Percentiles rank a stretch among this genome's conserved stretches.
These are phyloP conservation scores for Pemphigus obesinymphae DNA, from an alignment of 1,140 invertebrate genomes.

Conservation along the genomic window DNA sequence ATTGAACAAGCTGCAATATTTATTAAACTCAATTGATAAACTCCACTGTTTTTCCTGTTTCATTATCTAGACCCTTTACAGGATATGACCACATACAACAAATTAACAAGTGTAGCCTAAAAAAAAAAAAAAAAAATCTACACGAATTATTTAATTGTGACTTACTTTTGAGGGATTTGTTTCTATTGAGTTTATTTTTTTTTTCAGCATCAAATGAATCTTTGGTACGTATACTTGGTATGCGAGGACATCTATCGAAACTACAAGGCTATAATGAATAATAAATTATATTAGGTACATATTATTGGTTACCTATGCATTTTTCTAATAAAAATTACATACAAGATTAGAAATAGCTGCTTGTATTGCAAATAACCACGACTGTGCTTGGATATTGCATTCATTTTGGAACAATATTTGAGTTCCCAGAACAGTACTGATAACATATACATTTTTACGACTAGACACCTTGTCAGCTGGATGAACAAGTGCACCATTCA, in stretches of 20 bases:
- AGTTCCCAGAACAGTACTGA: slow-evolving; percentile 55
- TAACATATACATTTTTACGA: slow-evolving; percentile 59
- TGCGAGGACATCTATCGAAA: slow-evolving; percentile 33
- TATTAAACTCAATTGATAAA: slow-evolving; percentile 37
- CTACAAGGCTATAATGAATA: slow-evolving; percentile 37
- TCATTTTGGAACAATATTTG: slow-evolving; percentile 60
- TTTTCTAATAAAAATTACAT: slow-evolving; percentile 6
- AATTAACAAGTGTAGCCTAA: slow-evolving; percentile 17
- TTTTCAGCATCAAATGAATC: neutral
- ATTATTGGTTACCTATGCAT: neutral
- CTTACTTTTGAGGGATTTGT: slow-evolving; percentile 32
- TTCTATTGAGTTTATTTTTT: slow-evolving; percentile 26
- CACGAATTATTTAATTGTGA: neutral
- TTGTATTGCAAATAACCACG: slow-evolving; percentile 57
- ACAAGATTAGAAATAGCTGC: slow-evolving; percentile 54
- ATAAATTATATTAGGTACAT: neutral
- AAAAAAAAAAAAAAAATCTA: neutral
- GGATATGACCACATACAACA: slow-evolving; percentile 22
- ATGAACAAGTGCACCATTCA: slow-evolving; percentile 56
- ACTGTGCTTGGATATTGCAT: slow-evolving; percentile 51
- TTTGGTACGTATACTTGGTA: neutral
- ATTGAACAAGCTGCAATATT: neutral
- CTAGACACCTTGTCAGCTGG: slow-evolving; percentile 57
- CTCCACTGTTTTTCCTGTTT: slow-evolving; percentile 24
- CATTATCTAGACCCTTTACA: slow-evolving; percentile 34